Base-by-base conservation (phyloP, 2,113 vertebrate genomes). In the Zonotrichia leucophrys region DNA sequence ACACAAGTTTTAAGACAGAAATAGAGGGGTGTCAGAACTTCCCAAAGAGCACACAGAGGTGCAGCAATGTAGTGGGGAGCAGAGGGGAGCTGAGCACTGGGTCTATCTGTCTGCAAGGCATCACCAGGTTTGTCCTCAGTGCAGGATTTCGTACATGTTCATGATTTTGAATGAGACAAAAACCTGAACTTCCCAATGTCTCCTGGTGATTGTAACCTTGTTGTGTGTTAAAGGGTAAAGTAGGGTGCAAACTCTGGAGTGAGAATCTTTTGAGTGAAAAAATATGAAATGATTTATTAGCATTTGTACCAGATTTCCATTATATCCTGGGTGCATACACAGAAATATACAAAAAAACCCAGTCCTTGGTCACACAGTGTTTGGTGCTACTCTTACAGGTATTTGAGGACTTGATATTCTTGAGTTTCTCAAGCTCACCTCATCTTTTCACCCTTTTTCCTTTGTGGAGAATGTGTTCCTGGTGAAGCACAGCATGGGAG, bases 61-160 rank as follows among this genome's bases (percentile, higher is more conserved):
- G 63, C 42, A 62, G 59, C n/a, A 58, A 3, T 0, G 3, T 22
- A 13, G 35, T 4, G 4, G 30, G 63, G 31, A 24, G 23, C 24
- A 58, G 35, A 25, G 42, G 13, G n/a, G 12, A 86, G 23, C 35
- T 64, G 62, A 83, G 62, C 5, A 25, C 56, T 33, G 19, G 1
- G 5, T 78, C 50, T 1, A 0, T 18, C 79, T 46, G 59, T 5
- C 46, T 60, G 31, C 0, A 0, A 50, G 33, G 27, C 3, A 2
- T 74, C 2, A 0, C 12, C 15, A 15, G 37, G 10, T 80, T 83
- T 80, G 28, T 66, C 59, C 55, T 69, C 28, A 19, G 20, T n/a
- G 46, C 23, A 37, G 46, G 50, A 50, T 81, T 83, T 55, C 62
- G 12, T 77, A 44, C 20, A 4, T 1, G 21, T 35, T 63, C 25